Base-by-base conservation (phyloP, 35 echinoderm and acorn worm genomes). In the Hemicentrotus pulcherrimus region DNA sequence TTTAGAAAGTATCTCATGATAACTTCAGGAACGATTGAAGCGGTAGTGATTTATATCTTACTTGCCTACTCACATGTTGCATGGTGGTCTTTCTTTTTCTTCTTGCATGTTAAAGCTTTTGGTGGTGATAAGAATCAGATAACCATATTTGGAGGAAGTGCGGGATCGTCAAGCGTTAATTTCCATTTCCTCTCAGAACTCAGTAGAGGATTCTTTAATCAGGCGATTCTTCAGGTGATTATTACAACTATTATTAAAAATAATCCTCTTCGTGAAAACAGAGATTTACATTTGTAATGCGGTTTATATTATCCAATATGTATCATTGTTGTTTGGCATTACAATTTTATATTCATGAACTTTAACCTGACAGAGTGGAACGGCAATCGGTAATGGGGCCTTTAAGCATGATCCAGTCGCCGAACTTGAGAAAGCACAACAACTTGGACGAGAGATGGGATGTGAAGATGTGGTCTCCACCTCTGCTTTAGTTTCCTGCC, bases 131-230 rank as follows among this genome's bases (percentile, higher is more conserved):
- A 95, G 46, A 48, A 96, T 33, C 94, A 94, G 47, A 96, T 98
- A 14, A 91, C 96, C 33, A 92, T 98, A 15, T 96, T 98, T 61
- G 97, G 97, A 48, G 94, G 96, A 88, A 98, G 97, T 88, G 97
- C 97, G 18, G 97, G 97, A 46, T 95, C 71, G 32, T 94, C 96
- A 4, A 96, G 96, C 22, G 97, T 98, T 9, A 94, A 94, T 93
- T 92, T 92, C 22, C 91, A 92, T 92, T 1, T 92, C 9, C 32
- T 92, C 11, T 92, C 91, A 35, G 41, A 47, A 35, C 32, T 47
- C 2, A 92, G 91, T 45, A 31, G 91, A n/a, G 91, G 46, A 11
- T 28, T 46, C 10, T 92, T 92, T 22, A 92, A 35, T 47, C 91
- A 92, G 46, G 91, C 91, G 13, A 92, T 92, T 35, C 24, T 92